Conservation (phyloP, 1,140 invertebrate species). For the Nasonia giraulti region DNA sequence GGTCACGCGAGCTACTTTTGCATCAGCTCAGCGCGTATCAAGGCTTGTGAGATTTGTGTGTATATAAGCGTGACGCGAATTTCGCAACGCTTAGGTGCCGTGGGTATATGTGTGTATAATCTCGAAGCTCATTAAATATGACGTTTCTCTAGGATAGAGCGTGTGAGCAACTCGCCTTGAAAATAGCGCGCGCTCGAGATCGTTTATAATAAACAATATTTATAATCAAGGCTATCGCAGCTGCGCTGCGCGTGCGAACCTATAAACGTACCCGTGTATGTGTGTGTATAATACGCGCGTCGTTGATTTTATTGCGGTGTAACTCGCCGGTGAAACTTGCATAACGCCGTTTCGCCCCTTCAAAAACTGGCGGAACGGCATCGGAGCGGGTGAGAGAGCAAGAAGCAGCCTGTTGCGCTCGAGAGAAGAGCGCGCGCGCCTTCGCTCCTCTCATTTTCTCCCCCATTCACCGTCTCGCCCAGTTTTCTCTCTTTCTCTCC, state of each 20-base stretch:
- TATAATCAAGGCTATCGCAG: neutral
- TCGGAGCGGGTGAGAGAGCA: too few relatives aligned
- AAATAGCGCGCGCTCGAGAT: neutral
- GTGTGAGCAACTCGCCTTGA: neutral
- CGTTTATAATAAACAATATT: constrained; percentile 20
- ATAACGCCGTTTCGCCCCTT: neutral
- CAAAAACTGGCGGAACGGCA: neutral
- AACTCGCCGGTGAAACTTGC: neutral
- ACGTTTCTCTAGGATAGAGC: constrained; percentile 18
- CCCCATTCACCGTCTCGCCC: neutral
- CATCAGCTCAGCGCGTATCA: neutral
- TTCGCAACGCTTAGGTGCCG: neutral
- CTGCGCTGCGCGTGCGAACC: neutral
- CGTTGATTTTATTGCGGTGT: neutral
- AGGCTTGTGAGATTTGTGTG: neutral
- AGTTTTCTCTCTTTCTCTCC: constrained; percentile 2
- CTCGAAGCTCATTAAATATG: constrained; percentile 24
- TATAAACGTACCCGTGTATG: neutral
- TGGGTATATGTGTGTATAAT: neutral
- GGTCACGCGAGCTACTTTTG: neutral
- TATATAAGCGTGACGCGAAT: neutral
- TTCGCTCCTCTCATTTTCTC: too few relatives aligned
- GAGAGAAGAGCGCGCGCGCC: constrained; percentile 9
- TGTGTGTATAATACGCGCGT: too few relatives aligned
- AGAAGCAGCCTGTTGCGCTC: constrained; percentile 27